phyloP scores from a whole-genome alignment of 2,797 vertebrate species.

The Furcifer pardalis region DNA sequence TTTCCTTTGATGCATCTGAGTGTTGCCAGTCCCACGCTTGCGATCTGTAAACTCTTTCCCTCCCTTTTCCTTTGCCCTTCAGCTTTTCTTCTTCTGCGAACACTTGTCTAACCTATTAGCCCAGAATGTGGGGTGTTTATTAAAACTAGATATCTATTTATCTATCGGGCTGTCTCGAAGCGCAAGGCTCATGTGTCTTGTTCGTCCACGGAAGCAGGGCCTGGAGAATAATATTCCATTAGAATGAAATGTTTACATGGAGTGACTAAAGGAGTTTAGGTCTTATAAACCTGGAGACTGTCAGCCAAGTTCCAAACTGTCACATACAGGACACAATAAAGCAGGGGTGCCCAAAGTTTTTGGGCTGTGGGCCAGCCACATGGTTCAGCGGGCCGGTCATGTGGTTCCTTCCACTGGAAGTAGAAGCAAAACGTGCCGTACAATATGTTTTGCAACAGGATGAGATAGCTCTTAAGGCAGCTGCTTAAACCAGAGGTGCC shows the following conservation, averaged over 20 bases:
- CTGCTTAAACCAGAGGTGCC: no score
- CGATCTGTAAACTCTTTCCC: conserved; percentile 56
- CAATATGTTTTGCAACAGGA: no score
- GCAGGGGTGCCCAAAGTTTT: no score
- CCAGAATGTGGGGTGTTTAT: conserved; percentile 67
- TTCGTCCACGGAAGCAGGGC: conserved; percentile 52
- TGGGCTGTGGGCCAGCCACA: no score
- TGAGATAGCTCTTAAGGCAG: no score
- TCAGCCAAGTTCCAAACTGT: conserved; percentile 68
- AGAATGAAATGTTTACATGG: conserved; percentile 71
- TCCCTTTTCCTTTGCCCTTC: conserved; percentile 53
- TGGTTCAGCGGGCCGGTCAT: no score
- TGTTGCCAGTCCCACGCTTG: conserved; percentile 61
- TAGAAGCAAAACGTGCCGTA: no score
- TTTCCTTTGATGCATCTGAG: conserved; percentile 63
- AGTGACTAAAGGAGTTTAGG: conserved; percentile 68
- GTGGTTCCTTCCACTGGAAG: no score
- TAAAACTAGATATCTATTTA: conserved; percentile 73
- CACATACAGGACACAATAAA: conserved; percentile 46
- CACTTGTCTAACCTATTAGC: conserved; percentile 65
- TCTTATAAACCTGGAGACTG: conserved; percentile 74
- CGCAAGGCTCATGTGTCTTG: conserved; percentile 47
- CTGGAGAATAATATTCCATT: conserved; percentile 70
- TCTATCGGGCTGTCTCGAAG: conserved; percentile 63
- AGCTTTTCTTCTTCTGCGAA: conserved; percentile 48